Evolutionary conservation across 2,888 invertebrate genomes (phyloP).

Genomic region (Brenthis daphne): DNA sequence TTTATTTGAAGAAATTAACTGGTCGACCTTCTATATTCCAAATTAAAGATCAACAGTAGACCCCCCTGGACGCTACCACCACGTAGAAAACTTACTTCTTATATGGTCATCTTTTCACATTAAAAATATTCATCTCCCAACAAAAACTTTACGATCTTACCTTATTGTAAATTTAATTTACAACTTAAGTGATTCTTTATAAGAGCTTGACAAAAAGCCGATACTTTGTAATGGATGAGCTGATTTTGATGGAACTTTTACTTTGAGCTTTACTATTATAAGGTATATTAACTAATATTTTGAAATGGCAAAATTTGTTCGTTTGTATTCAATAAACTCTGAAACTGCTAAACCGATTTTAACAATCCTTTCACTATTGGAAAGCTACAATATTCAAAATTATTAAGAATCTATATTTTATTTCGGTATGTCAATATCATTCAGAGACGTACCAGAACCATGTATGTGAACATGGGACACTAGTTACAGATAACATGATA

Average conservation of each 20-base stretch:
- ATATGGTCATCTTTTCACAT: conserved; percentile 21
- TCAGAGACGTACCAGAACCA: too few species aligned
- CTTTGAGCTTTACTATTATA: neutral
- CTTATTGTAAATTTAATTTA: conserved; percentile 17
- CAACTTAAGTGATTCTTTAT: neutral
- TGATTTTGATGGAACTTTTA: neutral
- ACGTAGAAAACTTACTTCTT: conserved; percentile 2
- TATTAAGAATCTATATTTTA: too few species aligned
- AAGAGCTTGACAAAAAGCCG: neutral
- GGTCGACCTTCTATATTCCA: neutral
- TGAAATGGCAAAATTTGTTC: too few species aligned
- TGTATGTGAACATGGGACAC: too few species aligned
- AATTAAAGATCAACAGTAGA: neutral
- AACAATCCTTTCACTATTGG: too few species aligned
- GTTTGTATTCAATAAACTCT: too few species aligned
- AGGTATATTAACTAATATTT: too few species aligned
- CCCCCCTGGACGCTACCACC: conserved; percentile 11
- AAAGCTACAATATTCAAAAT: too few species aligned
- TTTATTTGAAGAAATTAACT: conserved; percentile 3
- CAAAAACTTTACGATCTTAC: conserved; percentile 14
- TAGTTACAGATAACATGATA: too few species aligned
- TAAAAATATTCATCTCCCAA: conserved; percentile 5
- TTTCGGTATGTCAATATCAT: too few species aligned
- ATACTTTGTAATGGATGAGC: neutral
- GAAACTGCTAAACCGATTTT: too few species aligned